phyloP scores from a whole-genome alignment of 2,797 vertebrate species.

The Bryconaethiops microstoma region DNA sequence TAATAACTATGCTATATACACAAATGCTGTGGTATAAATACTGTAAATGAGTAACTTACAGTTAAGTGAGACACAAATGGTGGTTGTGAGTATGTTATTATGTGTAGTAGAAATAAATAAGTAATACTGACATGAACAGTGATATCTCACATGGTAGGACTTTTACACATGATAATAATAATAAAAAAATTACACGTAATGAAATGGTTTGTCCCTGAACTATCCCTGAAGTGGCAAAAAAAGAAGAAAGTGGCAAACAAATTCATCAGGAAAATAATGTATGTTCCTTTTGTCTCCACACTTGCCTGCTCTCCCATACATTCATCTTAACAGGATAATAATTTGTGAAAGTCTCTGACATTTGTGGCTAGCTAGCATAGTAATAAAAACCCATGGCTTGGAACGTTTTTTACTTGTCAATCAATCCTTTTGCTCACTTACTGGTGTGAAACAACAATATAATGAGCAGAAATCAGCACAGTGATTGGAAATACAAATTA shows the following conservation, averaged over 20 bases:
- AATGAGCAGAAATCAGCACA: slow-evolving; percentile 99
- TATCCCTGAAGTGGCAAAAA: too few species aligned
- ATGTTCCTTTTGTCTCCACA: slow-evolving; percentile 80
- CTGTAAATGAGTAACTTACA: too few species aligned
- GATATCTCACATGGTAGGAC: too few species aligned
- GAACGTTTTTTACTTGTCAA: slow-evolving; percentile 99
- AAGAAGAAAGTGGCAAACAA: slow-evolving; percentile 73
- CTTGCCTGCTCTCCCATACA: slow-evolving; percentile 82
- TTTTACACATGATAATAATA: too few species aligned
- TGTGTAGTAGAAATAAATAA: too few species aligned
- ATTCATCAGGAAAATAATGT: slow-evolving; percentile 79
- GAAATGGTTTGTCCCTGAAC: too few species aligned
- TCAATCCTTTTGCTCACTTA: slow-evolving; percentile 99
- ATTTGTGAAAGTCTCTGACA: slow-evolving; percentile 88
- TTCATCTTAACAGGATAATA: slow-evolving; percentile 87
- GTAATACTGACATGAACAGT: too few species aligned
- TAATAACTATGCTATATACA: too few species aligned
- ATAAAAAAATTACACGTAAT: too few species aligned
- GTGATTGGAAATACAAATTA: slow-evolving; percentile 99
- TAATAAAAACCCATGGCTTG: slow-evolving; percentile 99
- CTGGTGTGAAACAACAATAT: slow-evolving; percentile 99
- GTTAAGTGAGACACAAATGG: too few species aligned
- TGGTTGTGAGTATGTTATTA: too few species aligned
- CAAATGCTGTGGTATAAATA: background rate
- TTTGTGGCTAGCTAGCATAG: slow-evolving; percentile 99